Percentiles rank a stretch among this genome's conserved stretches.
These are phyloP conservation scores for Phymorhynchus buccinoides DNA, from an alignment of 1,140 invertebrate species.

Conservation along the genomic window DNA sequence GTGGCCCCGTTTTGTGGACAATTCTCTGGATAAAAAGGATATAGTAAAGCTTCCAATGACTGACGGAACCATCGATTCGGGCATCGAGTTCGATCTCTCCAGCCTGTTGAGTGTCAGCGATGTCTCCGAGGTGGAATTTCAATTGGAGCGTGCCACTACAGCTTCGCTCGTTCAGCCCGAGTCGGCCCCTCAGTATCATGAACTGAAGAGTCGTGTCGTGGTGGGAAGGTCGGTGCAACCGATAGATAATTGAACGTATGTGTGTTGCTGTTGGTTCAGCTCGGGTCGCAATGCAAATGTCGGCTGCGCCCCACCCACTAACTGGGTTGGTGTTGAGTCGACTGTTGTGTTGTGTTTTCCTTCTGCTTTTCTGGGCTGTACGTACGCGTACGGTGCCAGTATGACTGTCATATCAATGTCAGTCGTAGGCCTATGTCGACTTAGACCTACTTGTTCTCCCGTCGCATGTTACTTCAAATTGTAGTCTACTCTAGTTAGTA, in stretches of 20 bases:
- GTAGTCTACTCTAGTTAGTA: too few species aligned
- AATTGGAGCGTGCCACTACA: not conserved
- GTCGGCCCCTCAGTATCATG: constrained; percentile 19
- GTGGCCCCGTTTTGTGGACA: not conserved
- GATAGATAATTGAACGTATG: too few species aligned
- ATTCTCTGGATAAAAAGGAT: not conserved
- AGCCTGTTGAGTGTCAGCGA: constrained; percentile 26
- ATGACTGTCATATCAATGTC: too few species aligned
- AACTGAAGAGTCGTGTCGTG: constrained; percentile 38
- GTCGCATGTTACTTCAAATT: too few species aligned
- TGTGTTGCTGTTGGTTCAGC: not conserved
- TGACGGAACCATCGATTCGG: constrained; percentile 33
- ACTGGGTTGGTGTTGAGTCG: too few species aligned
- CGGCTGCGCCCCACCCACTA: not conserved
- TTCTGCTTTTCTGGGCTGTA: too few species aligned
- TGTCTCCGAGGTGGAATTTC: constrained; percentile 15
- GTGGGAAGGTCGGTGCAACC: constrained; percentile 36
- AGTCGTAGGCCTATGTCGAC: too few species aligned
- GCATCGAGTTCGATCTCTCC: constrained; percentile 35
- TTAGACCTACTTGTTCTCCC: too few species aligned
- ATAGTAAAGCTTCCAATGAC: not conserved
- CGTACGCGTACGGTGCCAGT: too few species aligned
- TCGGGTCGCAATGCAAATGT: too few species aligned
- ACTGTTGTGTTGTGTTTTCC: too few species aligned
- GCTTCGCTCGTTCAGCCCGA: not conserved